These are phyloP conservation scores for Octopus sinensis DNA, from an alignment of 1,140 invertebrate species.

Conservation along the genomic window DNA sequence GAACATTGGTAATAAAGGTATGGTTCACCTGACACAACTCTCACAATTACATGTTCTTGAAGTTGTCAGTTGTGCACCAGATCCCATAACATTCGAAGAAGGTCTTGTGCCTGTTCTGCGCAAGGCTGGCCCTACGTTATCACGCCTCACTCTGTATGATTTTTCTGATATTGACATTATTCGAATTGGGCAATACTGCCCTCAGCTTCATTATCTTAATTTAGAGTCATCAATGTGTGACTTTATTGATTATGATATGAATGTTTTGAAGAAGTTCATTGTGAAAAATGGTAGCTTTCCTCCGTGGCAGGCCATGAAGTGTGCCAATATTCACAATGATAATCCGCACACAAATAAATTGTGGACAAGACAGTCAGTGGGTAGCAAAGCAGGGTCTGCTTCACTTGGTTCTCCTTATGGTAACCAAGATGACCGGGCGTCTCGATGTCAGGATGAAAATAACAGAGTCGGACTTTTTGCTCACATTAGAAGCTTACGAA, in stretches of 20 bases:
- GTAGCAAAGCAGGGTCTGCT: background rate
- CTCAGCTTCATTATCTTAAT: background rate
- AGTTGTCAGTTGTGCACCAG: conserved; percentile 3
- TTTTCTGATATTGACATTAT: conserved; percentile 4
- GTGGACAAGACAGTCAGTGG: background rate
- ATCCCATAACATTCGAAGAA: conserved; percentile 8
- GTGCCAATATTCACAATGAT: background rate
- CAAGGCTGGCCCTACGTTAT: background rate
- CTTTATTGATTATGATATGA: background rate
- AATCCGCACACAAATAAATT: background rate
- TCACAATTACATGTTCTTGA: background rate
- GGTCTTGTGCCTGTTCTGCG: background rate
- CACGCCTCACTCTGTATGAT: background rate
- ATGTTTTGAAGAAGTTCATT: background rate
- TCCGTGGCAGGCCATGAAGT: background rate
- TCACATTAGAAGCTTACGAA: background rate
- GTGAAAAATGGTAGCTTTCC: background rate
- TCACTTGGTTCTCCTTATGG: background rate
- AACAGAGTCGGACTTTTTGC: background rate
- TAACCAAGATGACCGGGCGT: background rate
- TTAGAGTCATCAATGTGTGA: conserved; percentile 11
- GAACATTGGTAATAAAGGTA: conserved; percentile 5
- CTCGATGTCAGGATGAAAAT: background rate
- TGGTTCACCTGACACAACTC: background rate
- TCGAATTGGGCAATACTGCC: conserved; percentile 9